Evolutionary conservation across 2,888 invertebrate species (phyloP).

Genomic region (Phyllotreta striolata): DNA sequence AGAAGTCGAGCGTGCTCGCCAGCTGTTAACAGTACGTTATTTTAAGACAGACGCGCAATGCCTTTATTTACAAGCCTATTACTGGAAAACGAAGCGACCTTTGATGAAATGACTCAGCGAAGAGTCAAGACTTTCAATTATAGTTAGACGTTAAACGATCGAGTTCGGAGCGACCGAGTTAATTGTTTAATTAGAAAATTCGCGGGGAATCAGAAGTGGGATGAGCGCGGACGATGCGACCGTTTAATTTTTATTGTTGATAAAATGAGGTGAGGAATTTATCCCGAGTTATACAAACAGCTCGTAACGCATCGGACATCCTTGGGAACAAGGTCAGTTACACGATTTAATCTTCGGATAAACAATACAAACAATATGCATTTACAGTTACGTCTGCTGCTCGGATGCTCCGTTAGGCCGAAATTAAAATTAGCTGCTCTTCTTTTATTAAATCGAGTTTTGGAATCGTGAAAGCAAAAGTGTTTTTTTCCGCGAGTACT

Average conservation of each 20-base stretch:
- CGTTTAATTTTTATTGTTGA: too few relatives aligned
- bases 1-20: too few relatives aligned
- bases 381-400: slow-evolving; percentile 11
- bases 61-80: slow-evolving; percentile 7
- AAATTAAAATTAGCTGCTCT: neutral
- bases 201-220: too few relatives aligned
- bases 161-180: too few relatives aligned
- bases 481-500: too few relatives aligned
- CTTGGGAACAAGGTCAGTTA: slow-evolving; percentile 16
- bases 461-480: neutral
- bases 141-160: too few relatives aligned
- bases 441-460: neutral
- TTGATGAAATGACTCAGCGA: slow-evolving; percentile 23
- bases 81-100: slow-evolving; percentile 16
- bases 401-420: neutral
- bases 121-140: slow-evolving; percentile 25
- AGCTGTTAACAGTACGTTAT: too few relatives aligned
- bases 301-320: slow-evolving; percentile 5
- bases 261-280: too few relatives aligned
- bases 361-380: slow-evolving; percentile 3
- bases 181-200: too few relatives aligned
- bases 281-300: neutral
- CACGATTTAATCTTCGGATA: slow-evolving; percentile 3
- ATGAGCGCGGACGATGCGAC: too few relatives aligned
- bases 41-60: slow-evolving; percentile 4